A percentile compares a stretch with the other conserved stretches of the same genome.
These are phyloP conservation scores for Turdus rufiventris DNA, from an alignment of 2,113 vertebrate species.

Conservation along the genomic window DNA sequence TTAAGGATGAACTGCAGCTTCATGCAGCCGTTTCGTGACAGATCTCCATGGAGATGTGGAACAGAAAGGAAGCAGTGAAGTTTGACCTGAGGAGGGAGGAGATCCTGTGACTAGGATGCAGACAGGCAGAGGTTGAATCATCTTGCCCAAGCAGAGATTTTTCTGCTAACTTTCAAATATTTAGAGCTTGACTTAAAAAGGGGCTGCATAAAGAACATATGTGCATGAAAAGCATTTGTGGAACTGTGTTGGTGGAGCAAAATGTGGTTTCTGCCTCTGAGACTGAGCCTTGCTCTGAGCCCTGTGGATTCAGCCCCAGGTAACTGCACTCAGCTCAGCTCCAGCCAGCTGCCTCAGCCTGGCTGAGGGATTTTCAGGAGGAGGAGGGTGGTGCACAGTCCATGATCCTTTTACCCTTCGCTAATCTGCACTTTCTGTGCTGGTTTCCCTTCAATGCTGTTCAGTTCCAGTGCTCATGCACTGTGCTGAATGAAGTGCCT, in stretches of 20 bases:
- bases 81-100: neutral
- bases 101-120: neutral
- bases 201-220: neutral
- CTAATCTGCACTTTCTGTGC: neutral
- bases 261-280: neutral
- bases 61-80: neutral
- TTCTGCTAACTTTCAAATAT: neutral
- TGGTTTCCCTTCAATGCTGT: neutral
- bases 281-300: neutral
- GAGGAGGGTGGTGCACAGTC: neutral
- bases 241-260: neutral
- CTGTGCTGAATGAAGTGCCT: constrained; percentile 37
- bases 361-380: neutral
- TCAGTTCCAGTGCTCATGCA: neutral
- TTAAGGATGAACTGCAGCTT: neutral
- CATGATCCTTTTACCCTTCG: neutral
- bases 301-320: neutral
- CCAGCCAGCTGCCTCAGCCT: neutral
- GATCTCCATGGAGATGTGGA: neutral
- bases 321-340: neutral
- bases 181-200: neutral
- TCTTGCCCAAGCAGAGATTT: neutral
- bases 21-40: too few species aligned
- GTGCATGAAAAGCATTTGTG: neutral
- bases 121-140: neutral